Evolutionary conservation across 1,140 invertebrate genomes (phyloP).

Genomic region (Drosophila micromelanica): DNA sequence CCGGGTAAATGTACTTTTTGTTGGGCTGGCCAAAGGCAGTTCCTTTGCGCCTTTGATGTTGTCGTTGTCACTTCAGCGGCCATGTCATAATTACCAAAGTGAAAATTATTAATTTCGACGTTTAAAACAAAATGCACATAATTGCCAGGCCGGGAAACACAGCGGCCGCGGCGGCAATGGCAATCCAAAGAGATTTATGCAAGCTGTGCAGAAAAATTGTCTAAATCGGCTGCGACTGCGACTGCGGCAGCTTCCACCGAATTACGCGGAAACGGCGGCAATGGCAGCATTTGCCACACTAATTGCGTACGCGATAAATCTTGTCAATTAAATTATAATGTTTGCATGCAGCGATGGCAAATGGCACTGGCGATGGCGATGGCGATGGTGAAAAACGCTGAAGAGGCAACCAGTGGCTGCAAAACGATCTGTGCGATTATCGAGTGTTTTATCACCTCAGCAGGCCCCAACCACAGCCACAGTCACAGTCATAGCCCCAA

Average conservation of each 20-base stretch:
- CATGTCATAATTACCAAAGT: constrained; percentile 81
- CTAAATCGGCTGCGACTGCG: constrained; percentile 61
- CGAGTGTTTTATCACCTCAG: constrained; percentile 82
- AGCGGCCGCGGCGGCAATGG: background rate
- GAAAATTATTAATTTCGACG: constrained; percentile 82
- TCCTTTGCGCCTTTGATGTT: constrained; percentile 67
- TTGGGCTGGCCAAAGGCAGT: constrained; percentile 9
- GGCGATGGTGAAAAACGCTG: constrained; percentile 56
- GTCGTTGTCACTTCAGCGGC: constrained; percentile 78
- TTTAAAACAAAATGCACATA: constrained; percentile 82
- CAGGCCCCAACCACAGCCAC: constrained; percentile 8
- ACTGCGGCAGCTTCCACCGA: constrained; percentile 57
- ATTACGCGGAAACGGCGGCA: constrained; percentile 48
- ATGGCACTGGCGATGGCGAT: constrained; percentile 29
- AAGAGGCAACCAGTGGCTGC: constrained; percentile 69
- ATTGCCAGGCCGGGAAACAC: constrained; percentile 53
- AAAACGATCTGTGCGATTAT: constrained; percentile 83
- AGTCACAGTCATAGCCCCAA: background rate
- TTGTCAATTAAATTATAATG: constrained; percentile 84
- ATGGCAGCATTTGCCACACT: constrained; percentile 75
- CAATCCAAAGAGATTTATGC: constrained; percentile 63
- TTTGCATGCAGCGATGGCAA: constrained; percentile 72
- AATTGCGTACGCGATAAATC: constrained; percentile 84
- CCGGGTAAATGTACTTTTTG: background rate
- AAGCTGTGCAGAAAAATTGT: constrained; percentile 73